phyloP scores from a whole-genome alignment of 2,888 invertebrate genomes.

The Norana najaformis region DNA sequence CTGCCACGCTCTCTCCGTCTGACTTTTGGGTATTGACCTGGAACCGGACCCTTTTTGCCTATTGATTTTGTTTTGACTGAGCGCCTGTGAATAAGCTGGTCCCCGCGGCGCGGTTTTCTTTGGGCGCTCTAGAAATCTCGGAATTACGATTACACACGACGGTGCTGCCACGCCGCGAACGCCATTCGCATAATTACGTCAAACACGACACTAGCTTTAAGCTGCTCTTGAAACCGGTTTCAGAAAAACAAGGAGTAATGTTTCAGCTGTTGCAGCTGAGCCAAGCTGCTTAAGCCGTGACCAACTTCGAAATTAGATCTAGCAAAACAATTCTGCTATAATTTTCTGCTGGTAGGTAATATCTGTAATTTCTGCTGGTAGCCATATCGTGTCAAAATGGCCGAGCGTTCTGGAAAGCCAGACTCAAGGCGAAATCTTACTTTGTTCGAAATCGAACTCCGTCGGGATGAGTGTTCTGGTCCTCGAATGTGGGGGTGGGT shows the following conservation, averaged over 20 bases:
- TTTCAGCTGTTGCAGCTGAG: too few species aligned
- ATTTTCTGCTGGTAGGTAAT: too few species aligned
- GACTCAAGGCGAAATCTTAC: constrained; percentile 55
- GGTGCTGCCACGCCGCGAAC: background rate
- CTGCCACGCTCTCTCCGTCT: too few species aligned
- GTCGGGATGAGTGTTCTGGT: constrained; percentile 54
- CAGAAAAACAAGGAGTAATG: too few species aligned
- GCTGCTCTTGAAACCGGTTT: background rate
- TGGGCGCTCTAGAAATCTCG: too few species aligned
- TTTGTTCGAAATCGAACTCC: constrained; percentile 38
- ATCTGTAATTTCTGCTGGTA: too few species aligned
- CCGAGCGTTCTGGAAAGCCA: constrained; percentile 63
- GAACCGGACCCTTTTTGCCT: too few species aligned
- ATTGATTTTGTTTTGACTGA: too few species aligned
- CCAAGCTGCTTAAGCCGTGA: background rate
- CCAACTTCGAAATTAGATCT: background rate
- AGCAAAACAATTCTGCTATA: background rate
- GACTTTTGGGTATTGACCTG: too few species aligned
- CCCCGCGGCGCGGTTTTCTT: too few species aligned
- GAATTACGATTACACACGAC: background rate
- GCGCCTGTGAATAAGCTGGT: too few species aligned
- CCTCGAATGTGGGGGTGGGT: constrained; percentile 60
- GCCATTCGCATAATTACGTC: background rate
- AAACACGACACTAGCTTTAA: background rate
- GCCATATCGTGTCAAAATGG: constrained; percentile 45